Evolutionary conservation across 2,113 vertebrate species (phyloP).

Genomic region (Microtus oregoni): DNA sequence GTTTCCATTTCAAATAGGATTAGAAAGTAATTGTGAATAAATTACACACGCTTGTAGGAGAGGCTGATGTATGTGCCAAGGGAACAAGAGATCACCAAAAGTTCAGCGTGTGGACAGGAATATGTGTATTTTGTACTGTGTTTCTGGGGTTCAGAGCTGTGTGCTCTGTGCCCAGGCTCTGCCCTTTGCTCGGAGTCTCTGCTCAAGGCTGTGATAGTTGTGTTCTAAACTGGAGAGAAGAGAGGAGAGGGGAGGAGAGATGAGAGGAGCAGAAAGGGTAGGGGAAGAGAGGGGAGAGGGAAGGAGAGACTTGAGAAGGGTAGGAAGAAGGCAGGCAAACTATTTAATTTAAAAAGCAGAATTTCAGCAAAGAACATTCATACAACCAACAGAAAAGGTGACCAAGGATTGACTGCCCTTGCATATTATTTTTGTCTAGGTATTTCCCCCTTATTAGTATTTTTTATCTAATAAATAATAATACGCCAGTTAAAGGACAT

Average conservation of each 20-base stretch:
- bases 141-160: neutral
- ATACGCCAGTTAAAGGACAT: neutral
- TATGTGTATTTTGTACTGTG: slow-evolving; percentile 11
- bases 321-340: neutral
- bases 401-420: neutral
- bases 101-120: neutral
- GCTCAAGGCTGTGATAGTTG: neutral
- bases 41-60: neutral
- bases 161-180: neutral
- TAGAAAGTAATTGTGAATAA: slow-evolving; percentile 48
- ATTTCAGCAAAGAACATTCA: slow-evolving; percentile 5
- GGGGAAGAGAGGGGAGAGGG: neutral
- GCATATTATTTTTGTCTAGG: neutral
- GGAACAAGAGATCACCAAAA: slow-evolving; percentile 1
- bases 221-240: neutral
- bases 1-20: slow-evolving; percentile 57
- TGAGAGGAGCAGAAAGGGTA: too few relatives aligned
- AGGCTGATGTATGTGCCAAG: neutral
- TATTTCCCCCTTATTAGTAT: neutral
- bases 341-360: slow-evolving; percentile 60
- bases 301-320: neutral
- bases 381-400: slow-evolving; percentile 2
- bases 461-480: slow-evolving; percentile 29
- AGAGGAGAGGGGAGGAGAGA: neutral
- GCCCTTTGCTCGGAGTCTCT: neutral